A percentile compares a stretch with the other conserved stretches of the same genome.
Evolutionary conservation across 2,797 vertebrate species (phyloP).

Genomic region (Sebastes iracundus): DNA sequence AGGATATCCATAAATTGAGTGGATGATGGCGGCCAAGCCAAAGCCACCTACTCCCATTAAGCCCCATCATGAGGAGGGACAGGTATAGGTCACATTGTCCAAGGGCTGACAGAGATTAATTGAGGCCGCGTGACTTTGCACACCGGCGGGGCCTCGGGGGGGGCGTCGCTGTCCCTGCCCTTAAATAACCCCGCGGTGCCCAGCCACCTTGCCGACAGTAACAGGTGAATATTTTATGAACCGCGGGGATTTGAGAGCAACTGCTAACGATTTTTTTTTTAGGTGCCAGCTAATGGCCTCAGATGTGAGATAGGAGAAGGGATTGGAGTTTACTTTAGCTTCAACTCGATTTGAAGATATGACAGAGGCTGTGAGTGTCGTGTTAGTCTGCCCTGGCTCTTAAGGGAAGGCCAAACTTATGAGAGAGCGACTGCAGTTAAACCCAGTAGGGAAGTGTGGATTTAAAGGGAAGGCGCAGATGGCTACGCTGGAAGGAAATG

Average conservation of each 20-base stretch:
- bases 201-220: constrained; percentile 52
- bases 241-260: constrained; percentile 41
- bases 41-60: constrained; percentile 59
- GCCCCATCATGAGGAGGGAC: constrained; percentile 59
- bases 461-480: constrained; percentile 34
- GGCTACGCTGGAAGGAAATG: constrained; percentile 36
- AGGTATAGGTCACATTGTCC: constrained; percentile 73
- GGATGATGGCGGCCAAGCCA: constrained; percentile 50
- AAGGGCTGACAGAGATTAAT: constrained; percentile 74
- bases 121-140: constrained; percentile 59
- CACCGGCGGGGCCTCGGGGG: constrained; percentile 16
- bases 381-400: constrained; percentile 8
- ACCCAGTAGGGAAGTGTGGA: constrained; percentile 5
- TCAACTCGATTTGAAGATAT: constrained; percentile 18
- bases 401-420: not conserved
- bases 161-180: constrained; percentile 36
- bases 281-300: constrained; percentile 34
- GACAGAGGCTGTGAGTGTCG: constrained; percentile 22
- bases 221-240: constrained; percentile 78
- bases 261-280: constrained; percentile 26
- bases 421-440: constrained; percentile 1
- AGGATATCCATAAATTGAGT: constrained; percentile 76
- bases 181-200: constrained; percentile 51
- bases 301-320: constrained; percentile 22
- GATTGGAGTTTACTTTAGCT: constrained; percentile 31